phyloP scores from a whole-genome alignment of 2,797 vertebrate genomes.

The Rhinoraja longicauda region DNA sequence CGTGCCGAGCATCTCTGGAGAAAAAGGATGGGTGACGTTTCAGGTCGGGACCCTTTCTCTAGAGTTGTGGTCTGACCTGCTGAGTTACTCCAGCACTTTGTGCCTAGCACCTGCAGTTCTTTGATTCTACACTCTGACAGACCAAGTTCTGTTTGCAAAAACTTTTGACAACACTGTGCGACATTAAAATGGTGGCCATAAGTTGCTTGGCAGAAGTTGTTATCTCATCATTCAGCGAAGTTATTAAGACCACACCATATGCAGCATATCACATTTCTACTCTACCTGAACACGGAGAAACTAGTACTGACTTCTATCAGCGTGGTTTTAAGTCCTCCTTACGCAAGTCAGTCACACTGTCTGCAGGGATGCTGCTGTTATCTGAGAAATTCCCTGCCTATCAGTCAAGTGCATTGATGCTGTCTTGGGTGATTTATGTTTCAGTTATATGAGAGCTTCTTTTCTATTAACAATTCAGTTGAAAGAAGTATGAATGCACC shows the following conservation, averaged over 20 bases:
- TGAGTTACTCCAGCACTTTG: too few relatives aligned
- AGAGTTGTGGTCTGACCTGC: too few relatives aligned
- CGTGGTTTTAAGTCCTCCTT: background rate
- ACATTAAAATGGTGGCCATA: background rate
- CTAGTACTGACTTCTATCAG: background rate
- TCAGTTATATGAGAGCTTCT: background rate
- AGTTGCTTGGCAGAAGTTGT: background rate
- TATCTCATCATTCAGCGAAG: background rate
- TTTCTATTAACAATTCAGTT: background rate
- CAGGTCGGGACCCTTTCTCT: too few relatives aligned
- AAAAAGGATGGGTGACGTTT: too few relatives aligned
- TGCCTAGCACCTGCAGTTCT: too few relatives aligned
- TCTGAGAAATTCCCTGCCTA: background rate
- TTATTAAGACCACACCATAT: background rate
- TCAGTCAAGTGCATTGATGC: background rate
- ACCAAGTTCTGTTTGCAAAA: background rate
- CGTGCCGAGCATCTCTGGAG: too few relatives aligned
- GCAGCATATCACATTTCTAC: background rate
- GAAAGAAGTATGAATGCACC: background rate
- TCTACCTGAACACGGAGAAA: background rate
- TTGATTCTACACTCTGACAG: too few relatives aligned
- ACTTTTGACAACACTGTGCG: background rate
- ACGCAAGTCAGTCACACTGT: background rate
- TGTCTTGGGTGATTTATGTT: background rate
- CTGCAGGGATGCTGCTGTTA: background rate